A percentile compares a stretch with the other conserved stretches of the same genome.
phyloP scores from a whole-genome alignment of 2,797 vertebrate genomes.

The Chelmon rostratus region DNA sequence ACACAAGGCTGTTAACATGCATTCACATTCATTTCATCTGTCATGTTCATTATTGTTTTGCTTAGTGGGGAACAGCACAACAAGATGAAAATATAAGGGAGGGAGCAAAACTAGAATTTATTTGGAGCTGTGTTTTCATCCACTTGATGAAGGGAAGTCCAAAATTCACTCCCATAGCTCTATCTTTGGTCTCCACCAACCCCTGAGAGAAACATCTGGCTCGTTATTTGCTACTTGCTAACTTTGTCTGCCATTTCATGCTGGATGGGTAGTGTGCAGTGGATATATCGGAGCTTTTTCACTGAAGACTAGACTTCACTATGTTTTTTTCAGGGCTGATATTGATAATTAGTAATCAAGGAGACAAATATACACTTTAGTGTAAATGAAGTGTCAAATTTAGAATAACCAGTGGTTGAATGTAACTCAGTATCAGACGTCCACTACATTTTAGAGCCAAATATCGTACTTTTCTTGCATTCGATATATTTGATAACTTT shows the following conservation, averaged over 20 bases:
- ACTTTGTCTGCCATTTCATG: too few relatives aligned
- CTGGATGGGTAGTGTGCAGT: background rate
- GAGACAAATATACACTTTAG: too few relatives aligned
- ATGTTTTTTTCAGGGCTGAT: too few relatives aligned
- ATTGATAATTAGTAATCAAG: too few relatives aligned
- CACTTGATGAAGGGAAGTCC: background rate
- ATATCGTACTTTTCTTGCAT: too few relatives aligned
- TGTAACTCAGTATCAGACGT: too few relatives aligned
- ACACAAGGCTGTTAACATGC: background rate
- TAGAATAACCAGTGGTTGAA: too few relatives aligned
- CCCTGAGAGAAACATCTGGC: background rate
- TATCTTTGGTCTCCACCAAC: background rate
- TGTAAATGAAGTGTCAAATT: too few relatives aligned
- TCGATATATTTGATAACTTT: too few relatives aligned
- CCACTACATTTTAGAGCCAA: too few relatives aligned
- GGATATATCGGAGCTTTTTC: background rate
- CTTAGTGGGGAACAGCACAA: background rate
- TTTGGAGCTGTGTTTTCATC: background rate
- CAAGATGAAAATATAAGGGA: background rate
- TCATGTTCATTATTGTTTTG: background rate
- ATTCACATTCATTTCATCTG: background rate
- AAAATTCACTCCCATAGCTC: background rate
- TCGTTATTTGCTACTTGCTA: background rate
- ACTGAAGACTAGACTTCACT: too few relatives aligned
- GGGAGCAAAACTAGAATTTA: background rate